Percentiles rank a stretch among this genome's conserved stretches.
These are phyloP conservation scores for Apostichopus parvimensis DNA, from an alignment of 35 echinoderm and acorn worm genomes.

Conservation along the genomic window DNA sequence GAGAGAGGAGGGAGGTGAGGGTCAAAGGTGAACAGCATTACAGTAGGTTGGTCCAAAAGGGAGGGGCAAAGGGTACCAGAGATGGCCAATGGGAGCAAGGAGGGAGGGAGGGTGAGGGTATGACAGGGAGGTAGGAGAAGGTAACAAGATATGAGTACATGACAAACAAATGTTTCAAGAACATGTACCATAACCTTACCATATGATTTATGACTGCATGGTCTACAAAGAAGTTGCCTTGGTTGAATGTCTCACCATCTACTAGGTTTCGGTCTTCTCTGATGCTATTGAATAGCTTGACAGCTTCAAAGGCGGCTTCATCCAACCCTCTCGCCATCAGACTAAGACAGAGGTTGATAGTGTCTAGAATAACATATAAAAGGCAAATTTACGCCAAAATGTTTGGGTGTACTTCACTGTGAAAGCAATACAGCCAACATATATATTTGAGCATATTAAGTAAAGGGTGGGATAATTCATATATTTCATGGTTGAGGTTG, in stretches of 20 bases:
- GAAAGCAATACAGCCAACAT: background rate
- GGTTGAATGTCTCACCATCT: constrained; percentile 61
- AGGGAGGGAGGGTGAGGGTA: too few relatives aligned
- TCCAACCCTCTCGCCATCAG: constrained; percentile 65
- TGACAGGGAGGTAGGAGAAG: too few relatives aligned
- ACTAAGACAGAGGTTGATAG: constrained; percentile 75
- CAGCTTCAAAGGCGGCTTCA: constrained; percentile 80
- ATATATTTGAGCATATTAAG: too few relatives aligned
- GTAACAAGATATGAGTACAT: background rate
- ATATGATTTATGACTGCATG: constrained; percentile 65
- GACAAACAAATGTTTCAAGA: background rate
- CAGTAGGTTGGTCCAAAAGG: too few relatives aligned
- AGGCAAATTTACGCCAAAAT: background rate
- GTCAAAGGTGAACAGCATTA: too few relatives aligned
- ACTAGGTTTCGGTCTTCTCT: constrained; percentile 5
- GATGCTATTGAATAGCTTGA: constrained; percentile 44
- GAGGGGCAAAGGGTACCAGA: too few relatives aligned
- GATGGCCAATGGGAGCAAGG: too few relatives aligned
- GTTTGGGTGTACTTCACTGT: background rate
- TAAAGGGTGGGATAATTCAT: too few relatives aligned
- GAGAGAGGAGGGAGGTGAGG: too few relatives aligned
- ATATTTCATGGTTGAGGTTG: too few relatives aligned
- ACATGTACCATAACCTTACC: constrained; percentile 23
- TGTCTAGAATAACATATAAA: constrained; percentile 59
- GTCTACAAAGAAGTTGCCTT: constrained; percentile 86